Evolutionary conservation across 2,888 invertebrate genomes (phyloP), one percentile per base, ranked within the genome.

Genomic region (Drosophila flavopinicola): DNA sequence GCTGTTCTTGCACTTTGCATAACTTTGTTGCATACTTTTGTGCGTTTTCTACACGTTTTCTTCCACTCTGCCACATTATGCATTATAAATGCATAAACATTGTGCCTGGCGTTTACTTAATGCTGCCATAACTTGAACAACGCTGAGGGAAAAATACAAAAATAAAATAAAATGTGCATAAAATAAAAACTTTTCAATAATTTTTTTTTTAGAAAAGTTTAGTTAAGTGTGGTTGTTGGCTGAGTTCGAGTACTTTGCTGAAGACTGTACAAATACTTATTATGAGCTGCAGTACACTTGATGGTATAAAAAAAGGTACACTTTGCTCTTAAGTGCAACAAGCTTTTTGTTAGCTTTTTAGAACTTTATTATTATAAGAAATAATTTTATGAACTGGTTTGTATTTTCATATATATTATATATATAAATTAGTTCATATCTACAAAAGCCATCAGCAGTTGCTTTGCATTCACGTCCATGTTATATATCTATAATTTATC

Each of bases 11-110:
- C 87, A 80, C 87, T 82, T 85, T 85, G 85, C 80, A 87, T 85
- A 80, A 80, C 82, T 87, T 87, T 85, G 78, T 77, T 71, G 85
- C 82, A 82, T 82, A 85, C 75, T 82, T 85, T 48, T 65, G 59
- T 54, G 78, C 78, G 59, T 54, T 49, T 32, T 70, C 39, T 63
- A 57, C 51, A 23, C 29, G 30, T 17, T 17, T 15, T 48, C 42
- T 37, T 24, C 17, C 49, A 13, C 42, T 15, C 41, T 54, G 69
- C 63, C 72, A 71, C 76, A 78, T 82, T 85, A 71, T 78, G 69
- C 73, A 79, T 86, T 80, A 84, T 84, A 79, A 76, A 80, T 84
- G 85, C 87, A 86, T 84, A 79, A 86, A 86, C 71, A 80, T 74
- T 77, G 66, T 74, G 74, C 82, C 67, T 56, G 78, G 53, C 85